phyloP scores from a whole-genome alignment of 1,140 invertebrate species.

The Homalodisca vitripennis region DNA sequence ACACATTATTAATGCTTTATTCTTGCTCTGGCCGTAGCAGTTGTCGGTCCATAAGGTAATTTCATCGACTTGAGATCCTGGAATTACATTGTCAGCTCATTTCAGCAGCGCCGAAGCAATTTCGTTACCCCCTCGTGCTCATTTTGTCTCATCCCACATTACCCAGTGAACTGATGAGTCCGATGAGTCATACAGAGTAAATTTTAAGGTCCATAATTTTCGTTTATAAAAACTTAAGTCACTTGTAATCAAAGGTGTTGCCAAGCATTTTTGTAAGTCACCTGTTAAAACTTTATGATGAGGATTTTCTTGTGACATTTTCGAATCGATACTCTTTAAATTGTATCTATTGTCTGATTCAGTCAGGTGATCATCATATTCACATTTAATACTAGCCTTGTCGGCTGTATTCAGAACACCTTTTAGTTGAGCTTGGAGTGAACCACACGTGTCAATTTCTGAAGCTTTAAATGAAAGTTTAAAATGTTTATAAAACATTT shows the following conservation, averaged over 20 bases:
- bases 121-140: slow-evolving; percentile 32
- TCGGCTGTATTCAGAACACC: background rate
- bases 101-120: slow-evolving; percentile 31
- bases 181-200: slow-evolving; percentile 31
- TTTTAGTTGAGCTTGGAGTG: slow-evolving; percentile 11
- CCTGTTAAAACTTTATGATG: slow-evolving; percentile 20
- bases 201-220: too few species aligned
- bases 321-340: slow-evolving; percentile 11
- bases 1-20: background rate
- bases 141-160: slow-evolving; percentile 34
- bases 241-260: slow-evolving; percentile 30
- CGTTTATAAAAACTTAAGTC: slow-evolving; percentile 32
- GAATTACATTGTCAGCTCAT: slow-evolving; percentile 32
- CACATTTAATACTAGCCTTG: background rate
- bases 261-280: too few species aligned
- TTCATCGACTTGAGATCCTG: slow-evolving; percentile 7
- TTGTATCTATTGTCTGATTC: slow-evolving; percentile 9
- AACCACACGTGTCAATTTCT: slow-evolving; percentile 22
- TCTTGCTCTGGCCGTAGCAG: background rate
- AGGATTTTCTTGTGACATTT: background rate
- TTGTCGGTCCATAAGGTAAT: background rate
- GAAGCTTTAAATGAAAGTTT: slow-evolving; percentile 21
- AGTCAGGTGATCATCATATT: slow-evolving; percentile 4
- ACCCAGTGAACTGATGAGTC: slow-evolving; percentile 29
- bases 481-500: slow-evolving; percentile 20